Conservation (phyloP, 2,888 invertebrate genomes). For the Spodoptera littoralis region DNA sequence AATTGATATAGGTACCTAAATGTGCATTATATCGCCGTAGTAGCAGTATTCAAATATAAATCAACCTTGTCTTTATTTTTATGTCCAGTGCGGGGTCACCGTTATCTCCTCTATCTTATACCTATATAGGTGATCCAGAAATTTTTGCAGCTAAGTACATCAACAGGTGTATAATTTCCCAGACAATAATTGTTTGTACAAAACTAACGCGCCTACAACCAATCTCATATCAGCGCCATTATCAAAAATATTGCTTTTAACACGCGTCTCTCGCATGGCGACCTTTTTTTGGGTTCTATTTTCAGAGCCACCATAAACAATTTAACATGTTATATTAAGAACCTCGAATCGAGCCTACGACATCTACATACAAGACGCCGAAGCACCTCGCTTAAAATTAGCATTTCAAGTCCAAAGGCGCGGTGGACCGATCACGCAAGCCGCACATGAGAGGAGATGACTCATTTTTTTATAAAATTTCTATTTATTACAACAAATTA, state of each 20-base stretch:
- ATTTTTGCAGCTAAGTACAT: constrained; percentile 17
- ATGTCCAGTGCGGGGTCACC: constrained; percentile 50
- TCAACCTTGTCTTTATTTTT: constrained; percentile 54
- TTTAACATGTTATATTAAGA: background rate
- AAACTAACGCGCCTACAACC: constrained; percentile 18
- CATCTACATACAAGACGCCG: background rate
- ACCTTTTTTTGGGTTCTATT: too few relatives aligned
- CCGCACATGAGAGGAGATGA: constrained; percentile 10
- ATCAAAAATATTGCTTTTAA: constrained; percentile 36
- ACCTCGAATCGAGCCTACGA: background rate
- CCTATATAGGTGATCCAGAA: constrained; percentile 26
- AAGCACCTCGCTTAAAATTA: constrained; percentile 4
- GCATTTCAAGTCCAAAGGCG: constrained; percentile 15
- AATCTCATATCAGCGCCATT: constrained; percentile 26
- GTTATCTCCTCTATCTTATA: constrained; percentile 48
- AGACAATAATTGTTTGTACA: constrained; percentile 16
- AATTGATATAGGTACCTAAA: constrained; percentile 26
- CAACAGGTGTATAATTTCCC: constrained; percentile 44
- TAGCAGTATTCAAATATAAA: constrained; percentile 48
- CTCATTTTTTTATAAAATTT: constrained; percentile 13
- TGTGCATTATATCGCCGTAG: constrained; percentile 35
- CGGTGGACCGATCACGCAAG: constrained; percentile 18
- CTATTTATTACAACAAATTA: background rate
- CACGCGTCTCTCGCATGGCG: constrained; percentile 31
- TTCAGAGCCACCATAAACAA: too few relatives aligned